A percentile compares a stretch with the other conserved stretches of the same genome.
Conservation (phyloP, 2,797 vertebrate species). For the Tapera naevia region DNA sequence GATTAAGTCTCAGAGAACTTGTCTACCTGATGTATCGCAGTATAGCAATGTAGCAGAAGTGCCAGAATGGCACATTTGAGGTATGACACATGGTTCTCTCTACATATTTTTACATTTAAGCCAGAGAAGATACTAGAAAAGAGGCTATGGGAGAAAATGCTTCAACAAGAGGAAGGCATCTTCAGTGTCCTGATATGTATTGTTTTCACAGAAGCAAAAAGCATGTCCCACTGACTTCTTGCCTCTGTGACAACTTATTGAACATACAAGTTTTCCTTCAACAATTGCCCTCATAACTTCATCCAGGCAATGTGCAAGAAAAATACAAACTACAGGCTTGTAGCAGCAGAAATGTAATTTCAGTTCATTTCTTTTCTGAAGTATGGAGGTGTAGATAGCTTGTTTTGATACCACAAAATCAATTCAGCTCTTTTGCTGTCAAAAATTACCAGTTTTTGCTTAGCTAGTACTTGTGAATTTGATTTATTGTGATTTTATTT, state of each 20-base stretch:
- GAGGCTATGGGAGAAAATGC: neutral
- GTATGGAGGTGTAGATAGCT: constrained; percentile 15
- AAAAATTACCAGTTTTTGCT: constrained; percentile 45
- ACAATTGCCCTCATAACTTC: neutral
- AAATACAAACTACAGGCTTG: neutral
- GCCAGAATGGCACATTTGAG: neutral
- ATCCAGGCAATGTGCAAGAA: neutral
- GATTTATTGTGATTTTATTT: constrained; percentile 46
- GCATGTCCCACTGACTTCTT: neutral
- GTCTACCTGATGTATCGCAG: neutral
- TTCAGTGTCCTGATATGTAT: neutral
- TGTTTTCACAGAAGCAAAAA: neutral
- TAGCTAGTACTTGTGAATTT: constrained; percentile 43
- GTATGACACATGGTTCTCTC: neutral
- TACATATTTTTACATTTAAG: neutral
- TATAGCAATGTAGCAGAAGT: neutral
- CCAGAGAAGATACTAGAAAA: neutral
- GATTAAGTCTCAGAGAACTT: neutral
- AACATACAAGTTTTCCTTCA: neutral
- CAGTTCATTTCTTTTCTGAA: constrained; percentile 36
- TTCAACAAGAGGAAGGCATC: neutral
- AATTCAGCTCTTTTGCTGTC: constrained; percentile 10
- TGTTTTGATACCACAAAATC: constrained; percentile 55
- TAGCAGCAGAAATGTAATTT: constrained; percentile 29
- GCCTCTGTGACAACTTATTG: neutral